A percentile compares a stretch with the other conserved stretches of the same genome.
These are phyloP conservation scores for Gastrophryne carolinensis DNA, from an alignment of 2,797 vertebrate species.

Conservation along the genomic window DNA sequence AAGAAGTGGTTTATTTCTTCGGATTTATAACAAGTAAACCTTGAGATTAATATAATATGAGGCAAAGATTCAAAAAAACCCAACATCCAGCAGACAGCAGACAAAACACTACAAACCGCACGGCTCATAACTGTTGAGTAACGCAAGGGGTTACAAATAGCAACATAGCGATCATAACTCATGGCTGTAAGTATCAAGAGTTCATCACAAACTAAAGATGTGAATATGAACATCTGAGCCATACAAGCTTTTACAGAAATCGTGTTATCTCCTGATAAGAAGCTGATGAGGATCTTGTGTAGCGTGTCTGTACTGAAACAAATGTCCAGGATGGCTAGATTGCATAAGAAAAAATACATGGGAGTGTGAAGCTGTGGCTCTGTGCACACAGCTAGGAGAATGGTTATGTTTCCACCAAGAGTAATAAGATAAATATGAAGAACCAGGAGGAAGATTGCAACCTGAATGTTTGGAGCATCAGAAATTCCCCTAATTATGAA, in stretches of 20 bases:
- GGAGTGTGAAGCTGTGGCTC: slow-evolving; percentile 16
- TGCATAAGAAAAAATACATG: slow-evolving; percentile 40
- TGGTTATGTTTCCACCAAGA: slow-evolving; percentile 23
- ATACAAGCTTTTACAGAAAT: slow-evolving; percentile 13
- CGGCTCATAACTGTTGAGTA: slow-evolving; percentile 9
- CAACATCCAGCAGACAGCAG: slow-evolving; percentile 10
- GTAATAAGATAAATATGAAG: slow-evolving; percentile 23
- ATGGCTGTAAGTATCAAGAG: slow-evolving; percentile 32
- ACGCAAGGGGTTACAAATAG: slow-evolving; percentile 19
- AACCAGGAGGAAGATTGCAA: slow-evolving; percentile 21
- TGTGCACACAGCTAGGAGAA: neutral
- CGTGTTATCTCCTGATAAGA: slow-evolving; percentile 9
- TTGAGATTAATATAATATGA: slow-evolving; percentile 15
- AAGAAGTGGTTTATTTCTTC: slow-evolving; percentile 36
- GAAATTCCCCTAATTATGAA: slow-evolving; percentile 38
- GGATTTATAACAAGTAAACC: slow-evolving; percentile 25
- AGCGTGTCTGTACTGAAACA: slow-evolving; percentile 21
- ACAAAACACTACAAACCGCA: neutral
- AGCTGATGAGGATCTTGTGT: slow-evolving; percentile 25
- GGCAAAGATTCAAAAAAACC: slow-evolving; percentile 20
- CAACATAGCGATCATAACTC: slow-evolving; percentile 40
- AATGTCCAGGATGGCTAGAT: slow-evolving; percentile 32
- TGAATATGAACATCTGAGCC: slow-evolving; percentile 21
- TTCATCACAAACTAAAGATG: slow-evolving; percentile 21
- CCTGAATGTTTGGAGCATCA: neutral